Conservation (phyloP, 2,113 vertebrate genomes). For the Cyanocitta stelleri region DNA sequence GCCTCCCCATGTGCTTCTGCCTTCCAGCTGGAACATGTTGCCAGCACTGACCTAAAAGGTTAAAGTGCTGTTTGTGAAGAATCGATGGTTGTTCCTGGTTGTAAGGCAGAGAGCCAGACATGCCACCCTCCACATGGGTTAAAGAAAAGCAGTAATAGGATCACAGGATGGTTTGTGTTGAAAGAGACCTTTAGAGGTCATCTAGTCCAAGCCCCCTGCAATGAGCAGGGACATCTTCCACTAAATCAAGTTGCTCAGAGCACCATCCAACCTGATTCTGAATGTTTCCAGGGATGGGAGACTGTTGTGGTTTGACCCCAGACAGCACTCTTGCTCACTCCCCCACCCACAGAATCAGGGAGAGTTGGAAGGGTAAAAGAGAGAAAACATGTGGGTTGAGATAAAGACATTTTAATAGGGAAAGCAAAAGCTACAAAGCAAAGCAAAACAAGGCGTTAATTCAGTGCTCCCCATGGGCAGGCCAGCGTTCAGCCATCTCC, state of each 20-base stretch:
- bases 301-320: background rate
- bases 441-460: background rate
- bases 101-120: background rate
- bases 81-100: background rate
- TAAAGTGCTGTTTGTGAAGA: background rate
- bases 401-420: background rate
- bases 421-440: background rate
- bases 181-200: background rate
- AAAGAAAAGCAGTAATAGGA: background rate
- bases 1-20: fast-evolving
- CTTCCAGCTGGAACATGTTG: background rate
- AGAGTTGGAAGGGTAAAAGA: background rate
- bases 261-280: fast-evolving
- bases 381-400: fast-evolving
- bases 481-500: background rate
- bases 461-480: background rate
- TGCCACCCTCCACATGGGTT: background rate
- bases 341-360: background rate
- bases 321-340: background rate
- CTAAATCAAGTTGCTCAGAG: background rate
- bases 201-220: background rate
- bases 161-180: background rate
- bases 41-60: background rate
- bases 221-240: background rate
- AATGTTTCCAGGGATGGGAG: background rate